Evolutionary conservation across 1,140 invertebrate genomes (phyloP), one percentile per base, ranked within the genome.

Genomic region (Plutomurus gul): DNA sequence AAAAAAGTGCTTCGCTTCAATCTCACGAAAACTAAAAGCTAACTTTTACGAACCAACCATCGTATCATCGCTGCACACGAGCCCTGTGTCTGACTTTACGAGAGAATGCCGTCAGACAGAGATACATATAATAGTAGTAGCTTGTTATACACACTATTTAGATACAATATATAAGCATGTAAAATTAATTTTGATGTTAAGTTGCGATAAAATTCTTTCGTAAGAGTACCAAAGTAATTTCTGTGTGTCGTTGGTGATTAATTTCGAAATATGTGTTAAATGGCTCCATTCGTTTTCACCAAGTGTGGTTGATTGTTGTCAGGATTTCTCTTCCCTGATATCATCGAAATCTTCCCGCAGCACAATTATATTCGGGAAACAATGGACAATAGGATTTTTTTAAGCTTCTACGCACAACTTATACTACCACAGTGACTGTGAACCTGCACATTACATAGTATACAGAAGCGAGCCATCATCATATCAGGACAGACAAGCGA

Each of bases 381-480:
- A 72, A 72, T 72, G 70, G 70, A 72, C 70, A 72, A 72, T 72
- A 40, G 70, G 20, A 72, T 72, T 72, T 56, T 72, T 72, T 72
- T 46, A 18, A 13, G 1, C 4, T 33, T n/a, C n/a, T n/a, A n/a
- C n/a, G n/a, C n/a, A n/a, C n/a, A n/a, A n/a, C n/a, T n/a, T n/a
- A n/a, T n/a, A n/a, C n/a, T n/a, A n/a, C n/a, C n/a, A n/a, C n/a
- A n/a, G n/a, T n/a, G n/a, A n/a, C n/a, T n/a, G n/a, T n/a, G n/a
- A n/a, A n/a, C n/a, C 13, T 25, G 20, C 13, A 1, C 13, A 51
- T 22, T 51, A 51, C 8, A 47, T 47, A 47, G 43, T 1, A 47
- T 16, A 47, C 13, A 11, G 16, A 46, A n/a, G n/a, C n/a, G 43
- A 47, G 43, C 43, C 43, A 6, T 47, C n/a, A n/a, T n/a, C n/a